Percentiles rank a stretch among this genome's conserved stretches.
These are phyloP conservation scores for Lynx canadensis DNA, from an alignment of 2,113 vertebrate species.

Conservation along the genomic window DNA sequence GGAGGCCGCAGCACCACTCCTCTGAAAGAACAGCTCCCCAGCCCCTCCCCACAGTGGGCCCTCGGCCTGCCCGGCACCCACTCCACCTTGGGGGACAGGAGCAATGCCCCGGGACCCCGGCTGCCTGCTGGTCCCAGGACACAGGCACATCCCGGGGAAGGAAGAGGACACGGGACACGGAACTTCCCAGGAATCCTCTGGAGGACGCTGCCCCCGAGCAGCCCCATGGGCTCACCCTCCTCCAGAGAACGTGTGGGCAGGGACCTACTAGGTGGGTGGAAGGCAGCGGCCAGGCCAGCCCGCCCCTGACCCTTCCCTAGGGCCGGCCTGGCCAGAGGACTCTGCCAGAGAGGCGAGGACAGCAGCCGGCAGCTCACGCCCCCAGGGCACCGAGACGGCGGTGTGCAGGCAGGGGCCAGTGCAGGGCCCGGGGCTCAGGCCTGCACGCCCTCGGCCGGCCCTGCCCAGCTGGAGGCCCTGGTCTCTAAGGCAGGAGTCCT, in stretches of 20 bases:
- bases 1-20: too few species aligned
- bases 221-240: accelerated
- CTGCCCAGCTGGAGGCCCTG: not conserved
- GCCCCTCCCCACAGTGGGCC: accelerated
- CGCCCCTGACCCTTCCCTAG: not conserved
- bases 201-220: accelerated
- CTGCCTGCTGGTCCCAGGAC: not conserved
- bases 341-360: accelerated
- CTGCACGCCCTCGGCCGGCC: not conserved
- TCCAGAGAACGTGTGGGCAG: accelerated
- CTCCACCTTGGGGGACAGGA: accelerated
- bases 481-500: accelerated
- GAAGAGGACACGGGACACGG: accelerated
- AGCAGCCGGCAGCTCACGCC: not conserved
- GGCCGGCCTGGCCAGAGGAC: not conserved
- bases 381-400: accelerated
- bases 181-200: accelerated
- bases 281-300: too few species aligned
- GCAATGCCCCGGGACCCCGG: not conserved
- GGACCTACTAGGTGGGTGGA: not conserved
- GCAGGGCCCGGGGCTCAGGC: not conserved
- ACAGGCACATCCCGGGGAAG: not conserved
- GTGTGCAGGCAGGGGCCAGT: not conserved
- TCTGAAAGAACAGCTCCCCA: not conserved
- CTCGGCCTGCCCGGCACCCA: not conserved